Conservation (phyloP, 2,888 invertebrate species). For the Dasypogon diadema region DNA sequence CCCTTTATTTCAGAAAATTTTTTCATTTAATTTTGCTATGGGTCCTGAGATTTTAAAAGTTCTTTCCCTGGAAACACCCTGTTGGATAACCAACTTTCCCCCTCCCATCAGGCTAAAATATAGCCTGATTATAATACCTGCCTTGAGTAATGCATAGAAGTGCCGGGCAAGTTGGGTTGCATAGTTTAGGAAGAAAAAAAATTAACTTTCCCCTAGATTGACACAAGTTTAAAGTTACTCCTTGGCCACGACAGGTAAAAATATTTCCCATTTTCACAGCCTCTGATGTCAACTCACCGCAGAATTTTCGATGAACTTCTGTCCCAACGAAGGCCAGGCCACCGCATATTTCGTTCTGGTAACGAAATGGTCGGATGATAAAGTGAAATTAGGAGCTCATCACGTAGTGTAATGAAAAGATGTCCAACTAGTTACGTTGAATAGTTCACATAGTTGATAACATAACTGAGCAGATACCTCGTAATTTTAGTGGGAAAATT, state of each 20-base stretch:
- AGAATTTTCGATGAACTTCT: slow-evolving; percentile 21
- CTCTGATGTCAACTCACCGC: neutral
- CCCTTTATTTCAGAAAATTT: slow-evolving; percentile 22
- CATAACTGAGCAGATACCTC: slow-evolving; percentile 25
- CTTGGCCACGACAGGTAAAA: neutral
- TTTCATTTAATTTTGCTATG: neutral
- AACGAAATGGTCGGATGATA: slow-evolving; percentile 25
- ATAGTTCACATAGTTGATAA: slow-evolving; percentile 40
- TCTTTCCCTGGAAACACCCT: neutral
- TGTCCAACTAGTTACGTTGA: slow-evolving; percentile 39
- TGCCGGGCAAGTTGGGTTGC: neutral
- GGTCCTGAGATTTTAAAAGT: neutral
- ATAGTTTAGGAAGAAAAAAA: neutral
- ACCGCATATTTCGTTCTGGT: slow-evolving; percentile 22
- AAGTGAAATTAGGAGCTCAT: slow-evolving; percentile 41
- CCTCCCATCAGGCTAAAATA: neutral
- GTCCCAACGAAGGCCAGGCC: neutral
- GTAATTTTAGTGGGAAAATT: slow-evolving; percentile 15
- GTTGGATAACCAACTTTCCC: neutral
- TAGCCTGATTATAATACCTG: neutral
- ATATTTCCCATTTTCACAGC: neutral
- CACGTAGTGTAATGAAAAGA: slow-evolving; percentile 38
- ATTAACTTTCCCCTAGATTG: neutral
- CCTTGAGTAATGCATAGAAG: neutral
- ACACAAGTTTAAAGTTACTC: neutral